phyloP scores from a whole-genome alignment of 2,888 invertebrate genomes.

The Calameuta filiformis region DNA sequence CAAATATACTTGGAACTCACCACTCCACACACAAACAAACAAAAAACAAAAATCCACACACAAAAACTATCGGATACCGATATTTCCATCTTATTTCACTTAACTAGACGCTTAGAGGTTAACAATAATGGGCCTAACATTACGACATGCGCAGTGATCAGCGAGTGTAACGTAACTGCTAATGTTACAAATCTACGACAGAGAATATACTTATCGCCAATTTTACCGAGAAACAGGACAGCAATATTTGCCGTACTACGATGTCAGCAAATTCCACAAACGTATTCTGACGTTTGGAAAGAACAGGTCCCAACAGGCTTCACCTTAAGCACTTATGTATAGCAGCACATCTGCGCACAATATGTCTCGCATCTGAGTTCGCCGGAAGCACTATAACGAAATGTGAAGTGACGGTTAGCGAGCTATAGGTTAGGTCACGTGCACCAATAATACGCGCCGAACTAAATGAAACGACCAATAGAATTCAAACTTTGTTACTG shows the following conservation, averaged over 20 bases:
- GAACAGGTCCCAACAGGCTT: background rate
- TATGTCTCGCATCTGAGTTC: background rate
- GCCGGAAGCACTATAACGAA: background rate
- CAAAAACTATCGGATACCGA: background rate
- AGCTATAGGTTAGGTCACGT: background rate
- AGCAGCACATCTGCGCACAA: background rate
- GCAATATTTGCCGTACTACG: background rate
- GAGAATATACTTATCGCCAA: background rate
- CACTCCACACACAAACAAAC: background rate
- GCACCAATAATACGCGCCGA: background rate
- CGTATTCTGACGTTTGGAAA: background rate
- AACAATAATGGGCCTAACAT: background rate
- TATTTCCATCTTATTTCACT: background rate
- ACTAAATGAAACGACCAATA: background rate
- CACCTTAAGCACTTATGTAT: background rate
- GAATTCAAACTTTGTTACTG: background rate
- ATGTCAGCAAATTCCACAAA: background rate
- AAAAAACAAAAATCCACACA: background rate
- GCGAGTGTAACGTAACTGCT: background rate
- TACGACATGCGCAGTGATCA: background rate
- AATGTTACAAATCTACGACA: background rate
- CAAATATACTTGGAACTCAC: background rate
- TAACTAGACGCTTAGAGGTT: background rate
- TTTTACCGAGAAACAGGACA: background rate
- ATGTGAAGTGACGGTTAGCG: background rate